Percentiles rank a stretch among this genome's conserved stretches.
Conservation (phyloP, 2,113 vertebrate species). For the Malurus alboscapulatus region DNA sequence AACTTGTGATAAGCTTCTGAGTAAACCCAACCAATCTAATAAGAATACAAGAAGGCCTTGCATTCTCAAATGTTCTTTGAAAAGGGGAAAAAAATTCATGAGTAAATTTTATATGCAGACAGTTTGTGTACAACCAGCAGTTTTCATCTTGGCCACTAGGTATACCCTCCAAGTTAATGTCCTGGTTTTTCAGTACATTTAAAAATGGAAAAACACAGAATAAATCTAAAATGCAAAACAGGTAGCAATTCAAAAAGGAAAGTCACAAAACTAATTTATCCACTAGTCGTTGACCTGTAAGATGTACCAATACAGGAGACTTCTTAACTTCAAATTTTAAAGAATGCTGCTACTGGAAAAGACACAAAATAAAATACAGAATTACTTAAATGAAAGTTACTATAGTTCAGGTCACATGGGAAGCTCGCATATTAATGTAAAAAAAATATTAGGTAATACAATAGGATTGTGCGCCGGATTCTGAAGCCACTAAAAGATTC, state of each 20-base stretch:
- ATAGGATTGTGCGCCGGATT: neutral
- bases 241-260: neutral
- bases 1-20: neutral
- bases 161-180: neutral
- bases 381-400: neutral
- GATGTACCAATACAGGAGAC: neutral
- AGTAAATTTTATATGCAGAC: neutral
- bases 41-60: neutral
- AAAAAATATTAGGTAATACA: neutral
- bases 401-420: neutral
- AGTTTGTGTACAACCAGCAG: neutral
- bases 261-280: neutral
- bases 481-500: neutral
- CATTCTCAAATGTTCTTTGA: neutral
- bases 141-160: neutral
- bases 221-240: neutral
- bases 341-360: neutral
- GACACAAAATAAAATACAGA: neutral
- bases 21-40: neutral
- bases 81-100: neutral
- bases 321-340: neutral
- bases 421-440: neutral
- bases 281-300: neutral
- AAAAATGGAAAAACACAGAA: neutral
- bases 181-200: neutral